These are phyloP conservation scores for Takifugu rubripes DNA, from an alignment of 2,797 vertebrate genomes.

Conservation along the genomic window DNA sequence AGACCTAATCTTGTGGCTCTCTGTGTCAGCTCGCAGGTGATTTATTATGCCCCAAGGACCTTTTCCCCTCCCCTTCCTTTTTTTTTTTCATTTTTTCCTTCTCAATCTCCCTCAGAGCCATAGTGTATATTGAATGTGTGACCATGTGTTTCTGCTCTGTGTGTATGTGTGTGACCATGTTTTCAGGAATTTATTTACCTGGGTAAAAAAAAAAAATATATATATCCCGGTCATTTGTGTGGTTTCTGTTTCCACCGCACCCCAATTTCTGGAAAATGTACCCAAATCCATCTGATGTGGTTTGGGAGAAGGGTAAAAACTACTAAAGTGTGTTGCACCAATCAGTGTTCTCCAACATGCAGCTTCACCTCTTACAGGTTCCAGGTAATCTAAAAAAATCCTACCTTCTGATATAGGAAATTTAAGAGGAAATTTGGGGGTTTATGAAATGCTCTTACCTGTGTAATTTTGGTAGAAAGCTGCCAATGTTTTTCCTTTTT, in stretches of 20 bases:
- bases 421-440: no score
- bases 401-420: no score
- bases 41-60: conserved; percentile 66
- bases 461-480: no score
- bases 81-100: conserved; percentile 35
- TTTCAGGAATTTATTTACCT: neutral
- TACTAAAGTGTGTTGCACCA: no score
- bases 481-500: no score
- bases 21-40: conserved; percentile 62
- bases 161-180: neutral
- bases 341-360: no score
- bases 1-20: conserved; percentile 69
- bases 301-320: no score
- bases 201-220: neutral
- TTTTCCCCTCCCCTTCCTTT: conserved; percentile 23
- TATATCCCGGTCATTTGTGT: neutral
- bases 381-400: no score
- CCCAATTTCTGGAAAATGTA: neutral
- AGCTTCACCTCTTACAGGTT: no score
- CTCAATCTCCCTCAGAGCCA: conserved; percentile 61
- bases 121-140: conserved; percentile 2
- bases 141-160: conserved; percentile 11
- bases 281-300: no score
- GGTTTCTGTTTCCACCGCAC: conserved; percentile 12
- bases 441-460: no score